Evolutionary conservation across 2,888 invertebrate genomes (phyloP).

Genomic region (Biston stratarius): DNA sequence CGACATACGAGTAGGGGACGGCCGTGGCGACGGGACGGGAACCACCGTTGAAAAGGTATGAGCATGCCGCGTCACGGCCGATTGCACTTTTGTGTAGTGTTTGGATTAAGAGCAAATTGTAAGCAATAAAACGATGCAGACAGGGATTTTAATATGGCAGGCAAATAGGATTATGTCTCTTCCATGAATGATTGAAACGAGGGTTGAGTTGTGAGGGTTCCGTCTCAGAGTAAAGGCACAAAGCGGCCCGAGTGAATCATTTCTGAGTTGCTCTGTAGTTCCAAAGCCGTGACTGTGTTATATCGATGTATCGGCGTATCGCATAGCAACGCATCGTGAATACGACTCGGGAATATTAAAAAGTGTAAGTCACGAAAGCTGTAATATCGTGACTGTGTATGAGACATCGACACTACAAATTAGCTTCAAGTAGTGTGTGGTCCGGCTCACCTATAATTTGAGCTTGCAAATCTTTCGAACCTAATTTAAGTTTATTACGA

Average conservation of each 20-base stretch:
- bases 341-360: slow-evolving; percentile 71
- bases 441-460: slow-evolving; percentile 45
- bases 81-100: slow-evolving; percentile 47
- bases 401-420: slow-evolving; percentile 53
- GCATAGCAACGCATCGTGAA: slow-evolving; percentile 70
- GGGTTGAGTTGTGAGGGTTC: slow-evolving; percentile 25
- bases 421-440: slow-evolving; percentile 52
- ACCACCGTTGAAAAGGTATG: slow-evolving; percentile 42
- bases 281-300: slow-evolving; percentile 38
- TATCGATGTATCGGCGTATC: slow-evolving; percentile 78
- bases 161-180: slow-evolving; percentile 42
- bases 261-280: slow-evolving; percentile 2
- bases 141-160: slow-evolving; percentile 38
- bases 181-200: slow-evolving; percentile 31
- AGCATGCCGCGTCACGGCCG: slow-evolving; percentile 43
- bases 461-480: slow-evolving; percentile 32
- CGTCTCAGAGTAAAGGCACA: slow-evolving; percentile 1
- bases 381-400: slow-evolving; percentile 62
- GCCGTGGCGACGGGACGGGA: slow-evolving; percentile 20
- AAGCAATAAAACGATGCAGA: slow-evolving; percentile 43
- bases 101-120: slow-evolving; percentile 46
- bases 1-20: slow-evolving; percentile 45
- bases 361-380: slow-evolving; percentile 75
- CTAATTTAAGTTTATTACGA: slow-evolving; percentile 22
- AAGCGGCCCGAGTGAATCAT: slow-evolving; percentile 22